phyloP scores from a whole-genome alignment of 92 coral and sea anemone species.

The Montipora capitata region DNA sequence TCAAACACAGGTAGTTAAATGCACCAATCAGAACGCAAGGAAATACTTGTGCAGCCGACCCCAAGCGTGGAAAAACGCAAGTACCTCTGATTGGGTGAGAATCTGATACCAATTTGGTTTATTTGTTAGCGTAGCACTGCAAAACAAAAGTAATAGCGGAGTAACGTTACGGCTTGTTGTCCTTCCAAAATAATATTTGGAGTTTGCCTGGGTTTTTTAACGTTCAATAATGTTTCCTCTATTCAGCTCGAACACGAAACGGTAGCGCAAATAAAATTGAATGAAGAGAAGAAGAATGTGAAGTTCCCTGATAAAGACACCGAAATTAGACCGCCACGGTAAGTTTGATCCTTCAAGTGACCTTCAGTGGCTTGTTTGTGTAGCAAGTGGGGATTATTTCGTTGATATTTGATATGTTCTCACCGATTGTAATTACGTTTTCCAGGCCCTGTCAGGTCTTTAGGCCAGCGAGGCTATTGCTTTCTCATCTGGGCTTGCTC shows the following conservation, averaged over 20 bases:
- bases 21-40: too few species aligned
- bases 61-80: too few species aligned
- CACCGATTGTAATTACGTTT: neutral
- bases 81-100: too few species aligned
- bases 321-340: constrained; percentile 92
- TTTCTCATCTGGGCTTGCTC: constrained; percentile 92
- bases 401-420: too few species aligned
- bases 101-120: too few species aligned
- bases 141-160: neutral
- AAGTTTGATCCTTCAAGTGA: constrained; percentile 8
- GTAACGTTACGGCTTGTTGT: neutral
- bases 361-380: too few species aligned
- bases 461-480: constrained; percentile 88
- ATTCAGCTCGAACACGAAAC: constrained; percentile 88
- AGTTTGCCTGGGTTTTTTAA: neutral
- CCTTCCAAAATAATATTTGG: neutral
- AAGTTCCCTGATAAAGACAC: constrained; percentile 86
- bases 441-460: constrained; percentile 86
- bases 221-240: neutral
- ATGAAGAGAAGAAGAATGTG: constrained; percentile 67
- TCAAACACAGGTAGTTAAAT: too few species aligned
- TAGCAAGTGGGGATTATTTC: too few species aligned
- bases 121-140: neutral
- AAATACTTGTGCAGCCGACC: too few species aligned
- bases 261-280: constrained; percentile 79